A percentile compares a stretch with the other conserved stretches of the same genome.
These are phyloP conservation scores for Heterodera schachtii DNA, from an alignment of 1,140 invertebrate species.

Conservation along the genomic window DNA sequence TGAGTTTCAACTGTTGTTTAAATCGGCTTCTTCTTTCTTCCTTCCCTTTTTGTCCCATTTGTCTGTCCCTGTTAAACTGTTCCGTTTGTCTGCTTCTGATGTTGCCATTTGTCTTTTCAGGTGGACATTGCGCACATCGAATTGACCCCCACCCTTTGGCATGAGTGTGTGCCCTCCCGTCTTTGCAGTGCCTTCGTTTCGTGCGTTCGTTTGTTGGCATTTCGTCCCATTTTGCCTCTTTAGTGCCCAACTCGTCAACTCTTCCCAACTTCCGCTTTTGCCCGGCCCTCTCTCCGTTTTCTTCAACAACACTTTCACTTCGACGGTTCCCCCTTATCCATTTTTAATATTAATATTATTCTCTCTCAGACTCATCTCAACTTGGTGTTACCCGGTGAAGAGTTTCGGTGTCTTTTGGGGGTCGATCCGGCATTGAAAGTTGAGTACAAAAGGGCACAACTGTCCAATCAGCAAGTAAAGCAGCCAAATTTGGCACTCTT, in stretches of 20 bases:
- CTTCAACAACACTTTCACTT: constrained; percentile 69
- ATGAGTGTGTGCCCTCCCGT: constrained; percentile 67
- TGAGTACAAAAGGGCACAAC: constrained; percentile 66
- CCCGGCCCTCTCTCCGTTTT: constrained; percentile 67
- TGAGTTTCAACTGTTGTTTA: no score
- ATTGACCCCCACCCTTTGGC: constrained; percentile 65
- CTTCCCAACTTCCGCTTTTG: constrained; percentile 65
- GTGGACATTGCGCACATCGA: constrained; percentile 59
- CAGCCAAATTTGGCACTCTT: not conserved
- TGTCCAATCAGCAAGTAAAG: constrained; percentile 50
- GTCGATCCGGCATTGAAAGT: constrained; percentile 67
- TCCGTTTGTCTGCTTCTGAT: not conserved
- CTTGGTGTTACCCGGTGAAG: constrained; percentile 67
- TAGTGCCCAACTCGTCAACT: constrained; percentile 36
- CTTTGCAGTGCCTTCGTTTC: constrained; percentile 65
- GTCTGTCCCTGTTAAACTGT: no score
- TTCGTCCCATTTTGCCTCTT: not conserved
- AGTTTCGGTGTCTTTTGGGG: constrained; percentile 68
- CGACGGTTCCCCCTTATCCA: constrained; percentile 61
- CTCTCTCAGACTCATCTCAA: constrained; percentile 59
- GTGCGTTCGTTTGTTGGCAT: not conserved
- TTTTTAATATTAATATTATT: constrained; percentile 24
- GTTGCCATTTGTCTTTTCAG: constrained; percentile 1
- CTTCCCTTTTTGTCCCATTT: no score
- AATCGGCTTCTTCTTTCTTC: no score